Base-by-base conservation (phyloP, 2,888 invertebrate species). In the Drosophila rubida region DNA sequence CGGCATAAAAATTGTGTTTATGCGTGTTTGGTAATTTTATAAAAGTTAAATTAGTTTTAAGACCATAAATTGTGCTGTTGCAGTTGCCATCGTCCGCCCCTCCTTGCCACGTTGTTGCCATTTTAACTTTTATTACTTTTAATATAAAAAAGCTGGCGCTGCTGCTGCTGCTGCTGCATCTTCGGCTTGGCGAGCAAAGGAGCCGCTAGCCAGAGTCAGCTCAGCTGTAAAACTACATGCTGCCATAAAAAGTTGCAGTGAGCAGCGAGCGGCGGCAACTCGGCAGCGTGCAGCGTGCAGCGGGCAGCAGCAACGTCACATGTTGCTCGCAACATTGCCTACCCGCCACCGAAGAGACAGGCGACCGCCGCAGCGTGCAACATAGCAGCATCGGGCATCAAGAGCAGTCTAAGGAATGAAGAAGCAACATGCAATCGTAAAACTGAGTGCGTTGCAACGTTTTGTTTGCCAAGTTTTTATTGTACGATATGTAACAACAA, bases 1-100 rank as follows among this genome's bases (percentile, higher is more conserved):
- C 87, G 81, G 87, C 87, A 85, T 88, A 84, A 85, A 85, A 88
- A 88, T 85, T 88, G 85, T 85, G 89, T 85, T 85, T 85, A 85
- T 85, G 85, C 85, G 89, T 85, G 85, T 85, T 85, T 84, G 85
- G 85, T 85, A 84, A 88, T 88, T 85, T 85, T 85, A 88, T 85
- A 85, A 85, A 85, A 85, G 87, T 85, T 85, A 85, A 85, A 85
- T 85, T 85, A 85, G 89, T 88, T 85, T 84, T 85, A 84, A 87
- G 87, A 71, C 89, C 87, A 85, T 85, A 85, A 85, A 85, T 88
- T 88, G 81, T 72, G 76, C 63, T 68, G 61, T 53, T 57, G 61
- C 55, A 8, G 51, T 23, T 39, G 23, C 35, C 13, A 8, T 14
- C 30, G 5, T 41, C 2, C 0, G 1, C n/a, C 7, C 25, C 25